phyloP scores from a whole-genome alignment of 2,888 invertebrate genomes.

The Heliconius ethilla region DNA sequence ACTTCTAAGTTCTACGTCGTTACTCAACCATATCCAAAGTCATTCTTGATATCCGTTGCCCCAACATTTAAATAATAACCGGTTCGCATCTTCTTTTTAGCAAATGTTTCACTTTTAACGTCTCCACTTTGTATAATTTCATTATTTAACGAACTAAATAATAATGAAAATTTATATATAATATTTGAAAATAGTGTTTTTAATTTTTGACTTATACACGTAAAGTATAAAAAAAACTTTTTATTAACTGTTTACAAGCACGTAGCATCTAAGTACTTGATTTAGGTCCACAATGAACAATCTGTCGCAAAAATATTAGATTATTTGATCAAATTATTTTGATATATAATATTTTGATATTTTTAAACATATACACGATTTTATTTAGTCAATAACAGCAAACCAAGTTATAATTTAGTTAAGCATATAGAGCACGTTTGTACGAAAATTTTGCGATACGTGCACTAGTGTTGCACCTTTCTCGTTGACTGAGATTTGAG shows the following conservation, averaged over 20 bases:
- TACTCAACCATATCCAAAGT: constrained; percentile 61
- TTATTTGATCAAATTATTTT: too few relatives aligned
- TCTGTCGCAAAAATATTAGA: neutral
- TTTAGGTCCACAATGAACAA: neutral
- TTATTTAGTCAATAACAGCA: neutral
- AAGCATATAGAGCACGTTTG: neutral
- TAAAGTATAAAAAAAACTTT: neutral
- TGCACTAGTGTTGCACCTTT: constrained; percentile 57
- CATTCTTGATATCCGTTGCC: constrained; percentile 63
- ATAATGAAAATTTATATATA: neutral
- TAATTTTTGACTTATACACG: neutral
- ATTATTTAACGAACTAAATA: neutral
- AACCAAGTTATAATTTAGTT: neutral
- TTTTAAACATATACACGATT: neutral
- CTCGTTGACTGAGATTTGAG: constrained; percentile 63
- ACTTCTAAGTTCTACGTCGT: constrained; percentile 67
- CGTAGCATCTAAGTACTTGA: neutral
- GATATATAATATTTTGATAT: too few relatives aligned
- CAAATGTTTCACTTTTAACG: constrained; percentile 45
- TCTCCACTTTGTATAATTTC: constrained; percentile 40
- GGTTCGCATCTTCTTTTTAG: constrained; percentile 64
- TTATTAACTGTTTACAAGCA: neutral
- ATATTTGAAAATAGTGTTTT: neutral
- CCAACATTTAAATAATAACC: constrained; percentile 63
- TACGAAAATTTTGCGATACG: constrained; percentile 49